Evolutionary conservation across 2,797 vertebrate genomes (phyloP), one percentile per base, ranked within the genome.

Genomic region (Acipenser ruthenus): DNA sequence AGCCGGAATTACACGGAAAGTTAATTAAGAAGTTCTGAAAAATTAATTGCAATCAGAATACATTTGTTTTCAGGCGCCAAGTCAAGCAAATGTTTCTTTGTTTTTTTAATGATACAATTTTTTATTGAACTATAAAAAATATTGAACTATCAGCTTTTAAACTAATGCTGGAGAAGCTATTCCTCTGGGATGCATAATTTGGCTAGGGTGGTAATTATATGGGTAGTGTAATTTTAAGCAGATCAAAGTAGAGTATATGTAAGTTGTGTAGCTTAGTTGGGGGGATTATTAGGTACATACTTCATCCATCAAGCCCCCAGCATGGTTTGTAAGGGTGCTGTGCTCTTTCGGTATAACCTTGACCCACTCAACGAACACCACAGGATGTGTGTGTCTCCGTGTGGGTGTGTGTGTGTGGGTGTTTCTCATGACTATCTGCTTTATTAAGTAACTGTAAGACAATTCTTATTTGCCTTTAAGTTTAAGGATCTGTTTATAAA

Each of bases 21-120:
- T 67, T 80, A 78, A 79, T 80, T 75, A 82, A 75, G 67, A 50
- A 50, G 50, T 70, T 72, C 68, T 83, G 69, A 84, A 83, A 81
- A 79, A 86, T 83, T 82, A 65, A 74, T 78, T 72, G 68, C 72
- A 63, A 82, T 76, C 67, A 70, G 67, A 74, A 75, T 77, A 74
- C 62, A 71, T 79, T 74, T 76, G 71, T 55, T 67, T 58, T 74
- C 66, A 49, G 63, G 53, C 62, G 72, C 70, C 63, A 52, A 50
- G 47, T n/a, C 49, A n/a, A 48, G 49, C 15, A 9, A 69, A 63
- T 60, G 13, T 23, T 47, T 50, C 49, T 55, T 49, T 49, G 23
- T 64, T 52, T 37, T 10, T 68, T 62, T 18, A 10, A 63, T 61
- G 9, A 69, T 10, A 15, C 12, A 5, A 50, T 51, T 37, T 37